Percentiles rank a stretch among this genome's conserved stretches.
phyloP scores from a whole-genome alignment of 2,113 vertebrate species.

The human (Homo sapiens) region DNA sequence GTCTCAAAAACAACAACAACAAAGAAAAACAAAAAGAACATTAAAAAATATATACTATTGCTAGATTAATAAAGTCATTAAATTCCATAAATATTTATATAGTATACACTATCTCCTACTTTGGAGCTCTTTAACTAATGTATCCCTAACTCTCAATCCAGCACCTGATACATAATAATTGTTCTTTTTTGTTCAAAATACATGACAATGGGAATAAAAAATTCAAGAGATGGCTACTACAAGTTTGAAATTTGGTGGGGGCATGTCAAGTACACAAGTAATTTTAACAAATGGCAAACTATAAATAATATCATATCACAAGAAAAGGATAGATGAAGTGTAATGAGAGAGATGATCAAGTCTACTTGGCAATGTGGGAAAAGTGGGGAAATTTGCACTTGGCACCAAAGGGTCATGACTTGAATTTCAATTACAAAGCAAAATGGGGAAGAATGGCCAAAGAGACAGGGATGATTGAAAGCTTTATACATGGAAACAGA shows the following conservation, averaged over 20 bases:
- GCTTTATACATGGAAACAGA: background rate
- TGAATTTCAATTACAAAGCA: background rate
- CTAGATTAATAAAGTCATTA: slow-evolving; percentile 1
- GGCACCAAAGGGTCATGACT: background rate
- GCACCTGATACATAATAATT: background rate
- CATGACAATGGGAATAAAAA: background rate
- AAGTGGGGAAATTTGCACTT: background rate
- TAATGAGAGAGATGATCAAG: background rate
- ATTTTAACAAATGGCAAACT: background rate
- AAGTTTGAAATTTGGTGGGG: background rate
- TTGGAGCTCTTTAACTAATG: background rate
- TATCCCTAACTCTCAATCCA: background rate
- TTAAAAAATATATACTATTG: background rate
- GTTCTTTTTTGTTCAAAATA: slow-evolving; percentile 27
- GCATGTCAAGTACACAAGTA: background rate
- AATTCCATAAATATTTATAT: slow-evolving; percentile 25
- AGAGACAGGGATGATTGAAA: background rate
- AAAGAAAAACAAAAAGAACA: background rate
- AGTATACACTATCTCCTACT: background rate
- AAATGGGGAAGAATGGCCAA: background rate
- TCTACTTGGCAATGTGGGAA: background rate
- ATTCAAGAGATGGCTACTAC: background rate
- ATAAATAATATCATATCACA: background rate
- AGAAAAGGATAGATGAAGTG: background rate
- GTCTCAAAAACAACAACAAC: no score